Evolutionary conservation across 1,140 invertebrate genomes (phyloP), one percentile per base, ranked within the genome.

Genomic region (Agrypnia vestita): DNA sequence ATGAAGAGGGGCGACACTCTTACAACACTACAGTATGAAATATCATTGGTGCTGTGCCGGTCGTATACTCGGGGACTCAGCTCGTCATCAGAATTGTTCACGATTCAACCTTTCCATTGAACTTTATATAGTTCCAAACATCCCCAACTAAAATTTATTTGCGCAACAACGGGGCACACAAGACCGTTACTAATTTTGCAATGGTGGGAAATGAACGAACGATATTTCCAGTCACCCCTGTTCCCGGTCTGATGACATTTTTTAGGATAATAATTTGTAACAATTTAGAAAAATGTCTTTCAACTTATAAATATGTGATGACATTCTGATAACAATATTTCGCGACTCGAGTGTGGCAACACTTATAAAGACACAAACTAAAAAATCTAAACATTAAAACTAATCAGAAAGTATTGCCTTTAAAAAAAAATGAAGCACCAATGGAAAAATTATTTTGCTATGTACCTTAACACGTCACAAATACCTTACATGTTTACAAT

Each of bases 381-480:
- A 74, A 74, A 73, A 73, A 55, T 43, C 71, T 73, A 72, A 73
- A 71, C 67, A 71, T 71, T 71, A 71, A 74, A 74, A 74, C 71
- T 74, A 74, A 74, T 74, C 71, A 74, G 71, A 74, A 74, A 74
- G 71, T 56, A 74, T 74, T 56, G 71, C 71, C 71, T 74, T 74
- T 56, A 74, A 56, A 55, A 56, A 51, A 73, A 74, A 43, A 74
- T 53, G 3, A 74, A 74, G 71, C 71, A 74, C 71, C 71, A 74
- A 74, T 74, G 71, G 19, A 74, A 56, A 74, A 74, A 56, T 72
- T 53, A 74, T 55, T 53, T 59, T 35, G 17, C 71, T 74, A 74
- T 74, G 47, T 56, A 44, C 43, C 71, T 74, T 53, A 74, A 74
- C 69, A 74, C 71, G 53, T 74, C 71, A 74, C 71, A 74, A 72